Evolutionary conservation across 2,888 invertebrate genomes (phyloP), one percentile per base, ranked within the genome.

Genomic region (Zygaena filipendulae): DNA sequence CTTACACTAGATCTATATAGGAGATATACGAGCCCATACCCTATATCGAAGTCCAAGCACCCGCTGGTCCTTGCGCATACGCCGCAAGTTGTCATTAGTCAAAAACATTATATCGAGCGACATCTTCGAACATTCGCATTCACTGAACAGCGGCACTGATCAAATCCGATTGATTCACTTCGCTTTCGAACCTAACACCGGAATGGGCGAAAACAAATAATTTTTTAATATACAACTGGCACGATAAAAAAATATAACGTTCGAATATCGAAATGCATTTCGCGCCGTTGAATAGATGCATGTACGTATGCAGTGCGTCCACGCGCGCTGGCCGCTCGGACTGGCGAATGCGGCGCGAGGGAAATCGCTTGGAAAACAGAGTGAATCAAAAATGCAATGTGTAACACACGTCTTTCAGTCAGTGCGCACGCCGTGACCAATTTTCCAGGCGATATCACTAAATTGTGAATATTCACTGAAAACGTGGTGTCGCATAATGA

Each of bases 21-120:
- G n/a, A n/a, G n/a, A n/a, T n/a, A n/a, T n/a, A n/a, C n/a, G n/a
- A n/a, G n/a, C 23, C 49, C 69, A 42, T 63, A 81, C 81, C 74
- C 81, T 62, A 46, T 81, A 81, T 34, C 81, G 67, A 21, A 81
- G 66, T 30, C 81, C 81, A 33, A 81, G 40, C 13, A 81, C 64
- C 27, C 49, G 62, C 32, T 75, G 80, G 46, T 77, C 72, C 50
- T 72, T 80, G 43, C 80, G 72, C 62, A 71, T 60, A 8, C 72
- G 69, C 31, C 74, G 67, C 59, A 81, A 53, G 44, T 81, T 80
- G 46, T 81, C 81, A 44, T 81, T 75, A 22, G 80, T 74, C 52
- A 80, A 69, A 70, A 81, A 81, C 81, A 81, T 81, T 39, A 77
- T 79, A 69, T 79, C 79, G 59, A 69, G 52, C 41, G 75, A 64